A percentile compares a stretch with the other conserved stretches of the same genome.
Conservation (phyloP, 2,888 invertebrate species). For the Arge pagana region DNA sequence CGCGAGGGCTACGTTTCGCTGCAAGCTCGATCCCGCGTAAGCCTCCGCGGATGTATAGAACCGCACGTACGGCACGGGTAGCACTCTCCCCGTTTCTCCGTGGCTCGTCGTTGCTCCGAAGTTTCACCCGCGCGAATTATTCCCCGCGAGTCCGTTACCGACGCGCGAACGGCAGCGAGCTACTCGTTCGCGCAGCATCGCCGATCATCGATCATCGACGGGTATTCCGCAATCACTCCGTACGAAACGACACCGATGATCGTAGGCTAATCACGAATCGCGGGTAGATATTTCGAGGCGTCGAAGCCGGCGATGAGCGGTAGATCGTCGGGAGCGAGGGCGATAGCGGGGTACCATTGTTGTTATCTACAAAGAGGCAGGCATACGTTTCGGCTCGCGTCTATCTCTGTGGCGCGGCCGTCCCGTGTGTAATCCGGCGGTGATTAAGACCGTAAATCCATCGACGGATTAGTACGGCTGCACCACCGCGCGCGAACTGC, state of each 20-base stretch:
- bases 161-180: too few species aligned
- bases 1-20: too few species aligned
- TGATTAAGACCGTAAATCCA: slow-evolving; percentile 71
- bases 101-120: too few species aligned
- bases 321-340: too few species aligned
- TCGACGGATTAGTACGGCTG: slow-evolving; percentile 58
- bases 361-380: slow-evolving; percentile 57
- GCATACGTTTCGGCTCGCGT: slow-evolving; percentile 54
- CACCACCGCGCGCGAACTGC: slow-evolving; percentile 36
- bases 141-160: too few species aligned
- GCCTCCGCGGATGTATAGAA: slow-evolving; percentile 56
- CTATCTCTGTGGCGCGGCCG: slow-evolving; percentile 51
- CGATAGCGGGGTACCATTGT: slow-evolving; percentile 43
- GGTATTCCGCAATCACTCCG: slow-evolving; percentile 30
- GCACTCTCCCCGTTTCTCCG: slow-evolving; percentile 11
- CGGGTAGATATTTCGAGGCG: too few species aligned
- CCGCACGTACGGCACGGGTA: slow-evolving; percentile 54
- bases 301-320: too few species aligned
- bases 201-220: slow-evolving; percentile 34
- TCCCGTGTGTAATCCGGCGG: slow-evolving; percentile 65
- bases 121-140: too few species aligned
- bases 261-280: too few species aligned
- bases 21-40: too few species aligned
- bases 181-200: too few species aligned
- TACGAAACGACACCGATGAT: too few species aligned